Evolutionary conservation across 2,888 invertebrate species (phyloP), one percentile per base, ranked within the genome.

Genomic region (Ferdinandea cuprea): DNA sequence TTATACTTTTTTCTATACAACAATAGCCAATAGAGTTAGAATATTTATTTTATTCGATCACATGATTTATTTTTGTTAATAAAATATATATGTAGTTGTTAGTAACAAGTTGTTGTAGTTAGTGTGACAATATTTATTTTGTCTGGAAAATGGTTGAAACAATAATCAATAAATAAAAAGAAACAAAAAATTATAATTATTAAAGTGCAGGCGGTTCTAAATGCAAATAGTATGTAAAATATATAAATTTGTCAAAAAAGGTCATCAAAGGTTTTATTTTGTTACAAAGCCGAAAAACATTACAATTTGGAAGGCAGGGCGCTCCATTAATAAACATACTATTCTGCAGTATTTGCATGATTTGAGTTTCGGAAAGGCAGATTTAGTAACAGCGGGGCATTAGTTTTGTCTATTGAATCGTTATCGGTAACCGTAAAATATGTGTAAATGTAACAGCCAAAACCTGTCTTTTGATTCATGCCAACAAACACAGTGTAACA

Each of bases 21-120:
- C 76, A 78, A 83, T 72, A 83, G 66, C 83, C 72, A 83, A 83
- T 83, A 54, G 56, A 83, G 63, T 78, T 83, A 83, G 83, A 83
- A 83, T 78, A 81, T 77, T n/a, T 74, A 56, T 72, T 68, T 25
- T 11, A 44, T 72, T 77, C 19, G 83, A 83, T 83, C 83, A 83
- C 83, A 83, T 68, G 65, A 59, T 61, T 74, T 65, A 50, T 25
- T 69, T 52, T 30, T 66, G 37, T 54, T 46, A 35, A 68, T 17
- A 59, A 61, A 63, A 52, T 76, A 48, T 76, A 50, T 25, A 17
- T 80, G 35, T 69, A 63, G 52, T 63, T 17, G 15, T 32, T 61
- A 59, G 17, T 59, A 28, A 44, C 65, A 30, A n/a, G n/a, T n/a
- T n/a, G 46, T 69, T 80, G 48, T 80, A 74, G n/a, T n/a, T 48